Base-by-base conservation (phyloP, 2,113 vertebrate species). In the Semnornis frantzii region DNA sequence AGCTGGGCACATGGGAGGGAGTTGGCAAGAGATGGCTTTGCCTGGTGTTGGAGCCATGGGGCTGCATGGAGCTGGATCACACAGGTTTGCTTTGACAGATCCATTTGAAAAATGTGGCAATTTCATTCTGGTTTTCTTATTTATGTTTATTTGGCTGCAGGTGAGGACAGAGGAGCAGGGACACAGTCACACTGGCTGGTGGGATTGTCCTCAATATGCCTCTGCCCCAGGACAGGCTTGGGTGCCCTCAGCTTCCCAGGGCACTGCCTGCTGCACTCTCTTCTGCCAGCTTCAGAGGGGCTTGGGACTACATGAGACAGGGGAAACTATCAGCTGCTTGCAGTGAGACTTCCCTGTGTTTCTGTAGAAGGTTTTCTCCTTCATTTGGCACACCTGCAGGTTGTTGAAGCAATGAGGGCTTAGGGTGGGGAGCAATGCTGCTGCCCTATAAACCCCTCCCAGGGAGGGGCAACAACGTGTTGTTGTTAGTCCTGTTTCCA, bases 401-500 rank as follows among this genome's bases (percentile, higher is more conserved):
- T 3, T 5, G 28, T 79, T 54, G 68, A 24, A 37, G 83, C 6
- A 21, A 59, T 0, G 62, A 74, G 83, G 73, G 48, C 60, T 62
- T 0, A 2, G 39, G 80, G 23, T 0, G 2, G 37, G 68, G 10
- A 19, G 25, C 6, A 1, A 3, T 0, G 8, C 57, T 10, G 33
- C 48, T 34, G 65, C 68, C 62, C 48, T 73, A 13, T 69, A 74
- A 78, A 17, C 8, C 21, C 23, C 21, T 23, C 15, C 9, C 17
- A 1, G 2, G 42, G 42, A 31, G 14, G 3, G 7, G 2, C 1
- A 1, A 4, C 6, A 5, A 5, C 3, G 1, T 37, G 31, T 9
- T 37, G 33, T 10, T 8, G 46, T 50, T 1, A 15, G 63, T 3
- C 28, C 7, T 30, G 9, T 3, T 76, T 7, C 4, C 4, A 16